Percentiles rank a stretch among this genome's conserved stretches.
These are phyloP conservation scores for Cydia pomonella DNA, from an alignment of 1,140 invertebrate species.

Conservation along the genomic window DNA sequence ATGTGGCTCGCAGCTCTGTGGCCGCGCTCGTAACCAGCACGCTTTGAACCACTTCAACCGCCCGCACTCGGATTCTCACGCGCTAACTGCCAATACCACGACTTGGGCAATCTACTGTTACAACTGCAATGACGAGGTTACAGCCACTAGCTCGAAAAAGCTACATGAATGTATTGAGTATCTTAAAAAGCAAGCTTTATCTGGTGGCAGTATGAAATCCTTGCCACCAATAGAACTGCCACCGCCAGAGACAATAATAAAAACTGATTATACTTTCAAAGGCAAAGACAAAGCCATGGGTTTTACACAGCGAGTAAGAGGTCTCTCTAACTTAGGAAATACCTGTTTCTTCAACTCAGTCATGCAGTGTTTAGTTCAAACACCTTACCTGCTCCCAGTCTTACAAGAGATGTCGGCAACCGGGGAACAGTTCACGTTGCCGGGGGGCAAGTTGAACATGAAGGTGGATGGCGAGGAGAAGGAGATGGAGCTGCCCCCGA, in stretches of 20 bases:
- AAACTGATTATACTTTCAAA: conserved; percentile 55
- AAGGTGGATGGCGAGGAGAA: conserved; percentile 64
- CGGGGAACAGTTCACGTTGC: conserved; percentile 85
- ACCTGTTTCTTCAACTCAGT: conserved; percentile 99
- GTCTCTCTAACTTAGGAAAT: conserved; percentile 94
- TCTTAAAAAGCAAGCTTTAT: conserved; percentile 80
- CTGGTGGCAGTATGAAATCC: conserved; percentile 51
- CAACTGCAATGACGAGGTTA: conserved; percentile 83
- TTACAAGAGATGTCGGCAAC: conserved; percentile 86
- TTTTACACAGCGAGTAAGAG: conserved; percentile 82
- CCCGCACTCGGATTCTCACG: conserved; percentile 88
- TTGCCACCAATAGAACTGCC: conserved; percentile 65
- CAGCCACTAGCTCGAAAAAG: conserved; percentile 82
- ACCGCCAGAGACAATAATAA: conserved; percentile 60
- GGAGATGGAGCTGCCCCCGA: conserved; percentile 81
- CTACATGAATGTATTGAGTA: conserved; percentile 84
- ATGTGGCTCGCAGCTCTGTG: conserved; percentile 90
- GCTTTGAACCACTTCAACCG: conserved; percentile 88
- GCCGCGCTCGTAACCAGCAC: conserved; percentile 85
- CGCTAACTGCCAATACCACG: conserved; percentile 86
- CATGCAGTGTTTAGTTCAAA: conserved; percentile 94
- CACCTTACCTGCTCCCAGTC: conserved; percentile 88
- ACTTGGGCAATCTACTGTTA: conserved; percentile 90
- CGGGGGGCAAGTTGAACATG: conserved; percentile 84
- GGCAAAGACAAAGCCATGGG: conserved; percentile 65